Conservation (phyloP, 2,888 invertebrate genomes). For the Meliscaeva auricollis region DNA sequence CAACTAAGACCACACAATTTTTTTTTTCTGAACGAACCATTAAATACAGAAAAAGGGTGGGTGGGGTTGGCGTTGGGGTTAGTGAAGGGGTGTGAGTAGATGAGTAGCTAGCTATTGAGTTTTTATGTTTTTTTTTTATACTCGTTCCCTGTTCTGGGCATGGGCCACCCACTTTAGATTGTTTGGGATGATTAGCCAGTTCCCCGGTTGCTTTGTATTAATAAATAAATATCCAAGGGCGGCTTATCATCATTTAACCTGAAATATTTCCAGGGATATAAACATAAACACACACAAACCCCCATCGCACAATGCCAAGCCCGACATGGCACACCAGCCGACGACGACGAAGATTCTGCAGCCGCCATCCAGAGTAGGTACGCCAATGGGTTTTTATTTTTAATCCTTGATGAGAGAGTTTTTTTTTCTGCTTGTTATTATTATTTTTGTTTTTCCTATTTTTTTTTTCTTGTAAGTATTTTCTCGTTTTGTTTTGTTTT, state of each 20-base stretch:
- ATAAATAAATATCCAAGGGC: slow-evolving; percentile 46
- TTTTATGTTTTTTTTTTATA: slow-evolving; percentile 25
- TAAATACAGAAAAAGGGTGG: slow-evolving; percentile 12
- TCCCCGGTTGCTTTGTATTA: slow-evolving; percentile 35
- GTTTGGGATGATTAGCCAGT: slow-evolving; percentile 40
- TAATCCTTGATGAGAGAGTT: slow-evolving; percentile 22
- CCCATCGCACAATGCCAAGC: too few relatives aligned
- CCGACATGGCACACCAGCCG: too few relatives aligned
- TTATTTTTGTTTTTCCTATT: slow-evolving; percentile 19
- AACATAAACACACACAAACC: slow-evolving; percentile 13
- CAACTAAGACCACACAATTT: slow-evolving; percentile 20
- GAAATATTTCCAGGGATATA: slow-evolving; percentile 44
- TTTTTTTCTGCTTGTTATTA: neutral
- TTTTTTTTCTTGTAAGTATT: neutral
- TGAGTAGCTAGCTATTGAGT: neutral
- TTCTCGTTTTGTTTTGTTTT: neutral
- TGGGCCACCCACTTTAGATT: slow-evolving; percentile 35
- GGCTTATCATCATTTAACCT: slow-evolving; percentile 44
- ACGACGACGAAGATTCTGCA: neutral
- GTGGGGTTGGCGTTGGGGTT: neutral
- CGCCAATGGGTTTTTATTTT: slow-evolving; percentile 29
- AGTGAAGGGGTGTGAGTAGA: neutral
- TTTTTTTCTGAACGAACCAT: slow-evolving; percentile 25
- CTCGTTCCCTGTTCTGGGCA: neutral
- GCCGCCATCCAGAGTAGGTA: neutral